A percentile compares a stretch with the other conserved stretches of the same genome.
Conservation (phyloP, 2,888 invertebrate species). For the Ornithoptera alexandrae region DNA sequence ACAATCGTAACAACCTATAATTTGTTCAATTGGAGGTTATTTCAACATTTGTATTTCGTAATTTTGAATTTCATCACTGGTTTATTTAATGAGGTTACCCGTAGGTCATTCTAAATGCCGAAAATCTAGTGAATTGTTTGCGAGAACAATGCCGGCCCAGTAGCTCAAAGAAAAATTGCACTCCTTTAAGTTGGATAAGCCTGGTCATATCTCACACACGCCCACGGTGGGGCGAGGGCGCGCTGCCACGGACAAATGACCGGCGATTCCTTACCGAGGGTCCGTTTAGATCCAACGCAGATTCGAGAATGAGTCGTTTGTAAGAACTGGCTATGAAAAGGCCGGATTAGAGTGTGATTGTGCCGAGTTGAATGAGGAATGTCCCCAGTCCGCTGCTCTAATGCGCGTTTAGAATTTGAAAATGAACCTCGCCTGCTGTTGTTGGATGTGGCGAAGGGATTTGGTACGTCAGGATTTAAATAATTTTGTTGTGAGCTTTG, state of each 20-base stretch:
- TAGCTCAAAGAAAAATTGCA: conserved; percentile 30
- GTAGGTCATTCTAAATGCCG: background rate
- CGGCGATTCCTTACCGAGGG: conserved; percentile 22
- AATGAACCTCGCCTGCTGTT: conserved; percentile 3
- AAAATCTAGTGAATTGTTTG: conserved; percentile 12
- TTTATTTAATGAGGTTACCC: background rate
- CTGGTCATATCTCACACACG: conserved; percentile 30
- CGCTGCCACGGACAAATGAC: conserved; percentile 25
- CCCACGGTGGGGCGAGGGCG: conserved; percentile 25
- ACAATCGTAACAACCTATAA: no score
- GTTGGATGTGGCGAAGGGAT: background rate
- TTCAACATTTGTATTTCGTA: no score
- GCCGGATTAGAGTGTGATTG: conserved; percentile 26
- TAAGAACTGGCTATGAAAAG: conserved; percentile 21
- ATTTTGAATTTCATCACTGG: background rate
- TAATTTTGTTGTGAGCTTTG: no score
- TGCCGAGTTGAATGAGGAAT: conserved; percentile 21
- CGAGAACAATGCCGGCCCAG: conserved; percentile 12
- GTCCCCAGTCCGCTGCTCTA: conserved; percentile 10
- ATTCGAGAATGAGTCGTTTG: conserved; percentile 25
- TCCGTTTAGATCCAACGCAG: conserved; percentile 23
- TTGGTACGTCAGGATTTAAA: background rate
- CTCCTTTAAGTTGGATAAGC: conserved; percentile 16
- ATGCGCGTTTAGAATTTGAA: conserved; percentile 8
- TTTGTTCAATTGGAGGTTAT: no score